Percentiles rank a stretch among this genome's conserved stretches.
Evolutionary conservation across 2,113 vertebrate species (phyloP).

Genomic region (Enhydra lutris): DNA sequence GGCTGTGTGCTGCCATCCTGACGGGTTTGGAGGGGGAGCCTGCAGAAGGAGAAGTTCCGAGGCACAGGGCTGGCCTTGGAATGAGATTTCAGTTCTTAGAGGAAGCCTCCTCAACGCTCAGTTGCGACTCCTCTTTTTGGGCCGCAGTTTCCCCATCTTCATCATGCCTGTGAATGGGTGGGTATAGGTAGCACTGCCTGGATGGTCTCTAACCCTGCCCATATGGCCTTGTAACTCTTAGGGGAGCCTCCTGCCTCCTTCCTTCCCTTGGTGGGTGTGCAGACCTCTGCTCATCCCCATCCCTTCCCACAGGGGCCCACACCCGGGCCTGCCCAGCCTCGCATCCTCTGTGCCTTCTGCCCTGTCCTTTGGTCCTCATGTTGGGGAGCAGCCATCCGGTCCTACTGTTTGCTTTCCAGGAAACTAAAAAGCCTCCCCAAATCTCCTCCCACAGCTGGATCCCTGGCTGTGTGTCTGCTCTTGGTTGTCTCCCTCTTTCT

Average conservation of each 20-base stretch:
- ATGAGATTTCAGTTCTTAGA: neutral
- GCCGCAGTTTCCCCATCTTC: constrained; percentile 24
- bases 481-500: neutral
- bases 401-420: neutral
- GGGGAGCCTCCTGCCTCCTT: neutral
- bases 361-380: neutral
- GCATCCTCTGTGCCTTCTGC: neutral
- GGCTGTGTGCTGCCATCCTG: neutral
- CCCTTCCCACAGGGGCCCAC: neutral
- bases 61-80: neutral
- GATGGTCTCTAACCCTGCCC: neutral
- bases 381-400: neutral
- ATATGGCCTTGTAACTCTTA: neutral
- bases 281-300: neutral
- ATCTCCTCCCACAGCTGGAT: too few species aligned
- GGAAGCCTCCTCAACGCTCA: too few species aligned
- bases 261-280: neutral
- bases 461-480: neutral
- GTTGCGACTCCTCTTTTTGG: neutral
- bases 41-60: neutral
- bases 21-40: neutral
- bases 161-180: neutral
- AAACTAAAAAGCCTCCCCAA: neutral
- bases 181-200: neutral
- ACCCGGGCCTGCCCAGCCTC: neutral